These are phyloP conservation scores for Pycnomerus fuliginosus DNA, from an alignment of 2,888 invertebrate genomes.

Conservation along the genomic window DNA sequence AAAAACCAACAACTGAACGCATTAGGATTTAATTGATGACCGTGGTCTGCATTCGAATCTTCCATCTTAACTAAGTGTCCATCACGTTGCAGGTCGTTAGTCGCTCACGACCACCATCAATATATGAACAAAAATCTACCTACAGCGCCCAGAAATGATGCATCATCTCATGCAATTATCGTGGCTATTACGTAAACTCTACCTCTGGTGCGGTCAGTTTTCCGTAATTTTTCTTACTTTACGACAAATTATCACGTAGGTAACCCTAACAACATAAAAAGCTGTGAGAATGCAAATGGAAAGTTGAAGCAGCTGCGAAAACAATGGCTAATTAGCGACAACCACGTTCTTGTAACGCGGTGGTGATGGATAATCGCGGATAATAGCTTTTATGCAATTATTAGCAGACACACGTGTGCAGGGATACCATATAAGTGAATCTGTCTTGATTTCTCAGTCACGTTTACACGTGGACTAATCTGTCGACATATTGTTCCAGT, in stretches of 20 bases:
- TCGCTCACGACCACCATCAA: slow-evolving; percentile 15
- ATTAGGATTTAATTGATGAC: slow-evolving; percentile 7
- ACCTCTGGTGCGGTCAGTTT: slow-evolving; percentile 5
- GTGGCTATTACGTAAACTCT: slow-evolving; percentile 7
- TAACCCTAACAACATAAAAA: background rate
- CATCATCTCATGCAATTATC: slow-evolving; percentile 17
- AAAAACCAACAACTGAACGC: too few relatives aligned
- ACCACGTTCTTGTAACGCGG: slow-evolving; percentile 7
- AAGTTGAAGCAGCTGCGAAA: slow-evolving; percentile 15
- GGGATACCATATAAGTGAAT: slow-evolving; percentile 5
- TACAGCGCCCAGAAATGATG: slow-evolving; percentile 9
- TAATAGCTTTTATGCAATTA: slow-evolving; percentile 2
- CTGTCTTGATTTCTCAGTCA: background rate
- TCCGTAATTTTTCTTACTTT: background rate
- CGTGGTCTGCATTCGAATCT: slow-evolving; percentile 5
- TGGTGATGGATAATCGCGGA: slow-evolving; percentile 7
- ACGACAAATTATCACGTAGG: background rate
- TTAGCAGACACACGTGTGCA: slow-evolving; percentile 8
- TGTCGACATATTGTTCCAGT: too few relatives aligned
- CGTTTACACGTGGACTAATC: slow-evolving; percentile 2
- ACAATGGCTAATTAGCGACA: slow-evolving; percentile 14
- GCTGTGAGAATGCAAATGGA: slow-evolving; percentile 7
- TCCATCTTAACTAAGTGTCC: slow-evolving; percentile 9
- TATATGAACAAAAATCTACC: slow-evolving; percentile 6
- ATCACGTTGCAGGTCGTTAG: slow-evolving; percentile 16